phyloP scores from a whole-genome alignment of 2,797 vertebrate genomes.

The Acipenser ruthenus region DNA sequence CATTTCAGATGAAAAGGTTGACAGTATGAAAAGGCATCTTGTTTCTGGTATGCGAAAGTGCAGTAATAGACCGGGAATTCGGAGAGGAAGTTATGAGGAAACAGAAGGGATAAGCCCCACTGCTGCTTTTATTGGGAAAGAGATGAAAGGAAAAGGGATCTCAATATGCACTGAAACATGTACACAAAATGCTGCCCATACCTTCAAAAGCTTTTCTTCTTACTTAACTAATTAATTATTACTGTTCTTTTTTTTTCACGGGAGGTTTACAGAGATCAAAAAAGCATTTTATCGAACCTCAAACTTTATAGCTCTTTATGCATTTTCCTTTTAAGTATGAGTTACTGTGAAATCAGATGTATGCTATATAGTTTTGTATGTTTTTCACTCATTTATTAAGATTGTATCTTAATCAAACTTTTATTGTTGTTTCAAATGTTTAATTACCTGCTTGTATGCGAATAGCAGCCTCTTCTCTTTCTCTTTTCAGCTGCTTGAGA shows the following conservation, averaged over 20 bases:
- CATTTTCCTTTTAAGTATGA: conserved; percentile 13
- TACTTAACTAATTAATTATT: conserved; percentile 71
- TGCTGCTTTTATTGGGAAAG: conserved; percentile 89
- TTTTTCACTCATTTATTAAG: conserved; percentile 4
- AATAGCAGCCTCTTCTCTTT: conserved; percentile 71
- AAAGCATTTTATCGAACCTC: conserved; percentile 52
- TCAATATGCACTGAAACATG: conserved; percentile 86
- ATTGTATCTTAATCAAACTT: conserved; percentile 1
- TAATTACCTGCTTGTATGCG: conserved; percentile 88
- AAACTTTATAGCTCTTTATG: conserved; percentile 36
- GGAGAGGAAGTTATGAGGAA: conserved; percentile 90
- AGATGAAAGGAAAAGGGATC: conserved; percentile 96
- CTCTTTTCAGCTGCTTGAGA: conserved; percentile 76
- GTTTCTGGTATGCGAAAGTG: conserved; percentile 98
- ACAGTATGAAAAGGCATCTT: conserved; percentile 99
- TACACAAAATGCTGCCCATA: conserved; percentile 94
- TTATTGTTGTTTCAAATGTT: conserved; percentile 42
- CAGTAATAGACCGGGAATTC: conserved; percentile 95
- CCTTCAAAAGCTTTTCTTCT: conserved; percentile 71
- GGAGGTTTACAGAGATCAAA: conserved; percentile 62
- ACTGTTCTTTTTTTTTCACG: conserved; percentile 38
- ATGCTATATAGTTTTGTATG: conserved; percentile 7
- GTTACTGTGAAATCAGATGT: conserved; percentile 14
- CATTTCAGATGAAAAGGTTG: conserved; percentile 99
- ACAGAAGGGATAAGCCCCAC: conserved; percentile 75